phyloP scores from a whole-genome alignment of 2,797 vertebrate genomes.

The Alauda arvensis region DNA sequence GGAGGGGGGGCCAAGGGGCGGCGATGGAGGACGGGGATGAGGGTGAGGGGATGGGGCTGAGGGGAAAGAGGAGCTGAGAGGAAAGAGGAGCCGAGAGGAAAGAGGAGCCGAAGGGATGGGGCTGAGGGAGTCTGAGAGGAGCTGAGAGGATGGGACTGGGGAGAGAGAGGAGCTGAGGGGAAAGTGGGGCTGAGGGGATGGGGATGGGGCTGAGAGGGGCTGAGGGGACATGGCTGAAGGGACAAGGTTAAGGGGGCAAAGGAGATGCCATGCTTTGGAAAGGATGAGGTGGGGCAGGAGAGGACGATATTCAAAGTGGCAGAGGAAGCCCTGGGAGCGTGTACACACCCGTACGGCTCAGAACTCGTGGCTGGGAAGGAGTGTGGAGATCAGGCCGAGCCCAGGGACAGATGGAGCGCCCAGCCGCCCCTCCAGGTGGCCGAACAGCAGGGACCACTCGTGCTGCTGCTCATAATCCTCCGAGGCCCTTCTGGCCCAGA shows the following conservation, averaged over 20 bases:
- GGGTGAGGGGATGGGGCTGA: not conserved
- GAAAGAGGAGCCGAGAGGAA: no score
- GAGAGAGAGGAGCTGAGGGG: not conserved
- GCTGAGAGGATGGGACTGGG: not conserved
- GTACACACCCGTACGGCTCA: no score
- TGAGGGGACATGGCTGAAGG: no score
- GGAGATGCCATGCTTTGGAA: no score
- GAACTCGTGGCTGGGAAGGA: not conserved
- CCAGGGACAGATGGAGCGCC: not conserved
- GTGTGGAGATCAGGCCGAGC: not conserved
- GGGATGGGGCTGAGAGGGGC: no score
- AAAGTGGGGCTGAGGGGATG: not conserved
- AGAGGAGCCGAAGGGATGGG: no score
- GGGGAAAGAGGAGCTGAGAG: not conserved
- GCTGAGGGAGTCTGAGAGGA: not conserved
- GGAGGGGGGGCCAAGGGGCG: not conserved
- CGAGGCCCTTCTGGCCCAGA: not conserved
- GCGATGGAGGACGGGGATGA: not conserved
- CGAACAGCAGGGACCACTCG: not conserved
- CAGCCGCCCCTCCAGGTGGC: constrained; percentile 4
- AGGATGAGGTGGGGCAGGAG: not conserved
- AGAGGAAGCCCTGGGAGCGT: not conserved
- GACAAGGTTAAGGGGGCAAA: not conserved
- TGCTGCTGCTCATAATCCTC: not conserved
- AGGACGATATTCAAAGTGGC: rapidly evolving